These are phyloP conservation scores for Platyura marginata DNA, from an alignment of 1,140 invertebrate species.

Conservation along the genomic window DNA sequence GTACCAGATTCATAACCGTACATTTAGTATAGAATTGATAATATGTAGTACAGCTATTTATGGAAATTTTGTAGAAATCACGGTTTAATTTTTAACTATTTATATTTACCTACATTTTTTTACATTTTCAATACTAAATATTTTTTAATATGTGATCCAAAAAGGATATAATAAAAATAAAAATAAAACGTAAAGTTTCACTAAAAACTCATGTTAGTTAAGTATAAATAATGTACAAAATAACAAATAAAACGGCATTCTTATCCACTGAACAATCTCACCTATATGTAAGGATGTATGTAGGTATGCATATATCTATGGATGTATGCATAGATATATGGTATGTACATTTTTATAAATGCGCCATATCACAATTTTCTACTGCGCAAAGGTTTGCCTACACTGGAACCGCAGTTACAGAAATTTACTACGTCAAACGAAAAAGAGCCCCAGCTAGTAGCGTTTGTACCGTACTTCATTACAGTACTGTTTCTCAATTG, in stretches of 20 bases:
- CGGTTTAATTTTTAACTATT: no score
- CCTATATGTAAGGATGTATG: no score
- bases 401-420: background rate
- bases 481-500: conserved; percentile 1
- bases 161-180: no score
- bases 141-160: no score
- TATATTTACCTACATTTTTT: no score
- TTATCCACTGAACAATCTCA: background rate
- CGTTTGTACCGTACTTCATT: conserved; percentile 1
- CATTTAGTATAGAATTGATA: background rate
- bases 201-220: no score
- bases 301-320: no score
- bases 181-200: no score
- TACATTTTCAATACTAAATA: no score
- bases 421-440: conserved; percentile 1
- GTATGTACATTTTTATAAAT: background rate
- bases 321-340: no score
- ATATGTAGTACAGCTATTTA: background rate
- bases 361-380: background rate
- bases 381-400: background rate
- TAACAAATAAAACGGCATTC: background rate
- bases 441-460: conserved; percentile 1
- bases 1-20: background rate
- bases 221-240: no score
- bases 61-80: no score